Percentiles rank a stretch among this genome's conserved stretches.
Evolutionary conservation across 2,797 vertebrate species (phyloP).

Genomic region (Aselliscus stoliczkanus): DNA sequence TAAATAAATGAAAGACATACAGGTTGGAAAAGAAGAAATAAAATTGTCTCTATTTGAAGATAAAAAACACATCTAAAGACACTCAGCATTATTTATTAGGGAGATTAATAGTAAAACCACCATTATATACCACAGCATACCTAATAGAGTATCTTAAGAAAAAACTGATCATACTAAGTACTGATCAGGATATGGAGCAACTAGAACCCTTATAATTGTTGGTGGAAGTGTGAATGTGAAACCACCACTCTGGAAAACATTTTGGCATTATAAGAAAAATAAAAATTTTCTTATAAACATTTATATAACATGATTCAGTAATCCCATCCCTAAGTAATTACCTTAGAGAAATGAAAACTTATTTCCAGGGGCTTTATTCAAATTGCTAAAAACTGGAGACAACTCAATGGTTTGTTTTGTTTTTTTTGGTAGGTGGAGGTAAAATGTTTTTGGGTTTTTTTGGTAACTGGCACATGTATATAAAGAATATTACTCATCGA

Average conservation of each 20-base stretch:
- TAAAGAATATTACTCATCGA: background rate
- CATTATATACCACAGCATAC: background rate
- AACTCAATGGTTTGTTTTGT: too few relatives aligned
- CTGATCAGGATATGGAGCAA: background rate
- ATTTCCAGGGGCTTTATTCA: conserved; percentile 10
- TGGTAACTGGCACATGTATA: background rate
- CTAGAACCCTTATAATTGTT: background rate
- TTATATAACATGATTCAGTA: background rate
- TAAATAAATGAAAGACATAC: background rate
- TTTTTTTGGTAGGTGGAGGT: background rate
- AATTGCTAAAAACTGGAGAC: background rate
- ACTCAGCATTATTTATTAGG: background rate
- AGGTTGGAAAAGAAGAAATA: background rate
- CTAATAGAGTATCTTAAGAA: background rate
- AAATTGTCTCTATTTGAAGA: background rate
- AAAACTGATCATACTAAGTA: background rate
- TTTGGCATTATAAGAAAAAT: background rate
- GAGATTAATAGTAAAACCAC: conserved; percentile 21
- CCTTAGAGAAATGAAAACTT: conserved; percentile 31
- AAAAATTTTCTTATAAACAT: background rate
- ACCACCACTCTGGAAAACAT: background rate
- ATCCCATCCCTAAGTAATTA: background rate
- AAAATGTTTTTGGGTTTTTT: too few relatives aligned
- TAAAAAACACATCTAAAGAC: background rate
- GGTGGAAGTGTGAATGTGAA: background rate